Evolutionary conservation across 2,888 invertebrate genomes (phyloP).

Genomic region (Habrosyne pyritoides): DNA sequence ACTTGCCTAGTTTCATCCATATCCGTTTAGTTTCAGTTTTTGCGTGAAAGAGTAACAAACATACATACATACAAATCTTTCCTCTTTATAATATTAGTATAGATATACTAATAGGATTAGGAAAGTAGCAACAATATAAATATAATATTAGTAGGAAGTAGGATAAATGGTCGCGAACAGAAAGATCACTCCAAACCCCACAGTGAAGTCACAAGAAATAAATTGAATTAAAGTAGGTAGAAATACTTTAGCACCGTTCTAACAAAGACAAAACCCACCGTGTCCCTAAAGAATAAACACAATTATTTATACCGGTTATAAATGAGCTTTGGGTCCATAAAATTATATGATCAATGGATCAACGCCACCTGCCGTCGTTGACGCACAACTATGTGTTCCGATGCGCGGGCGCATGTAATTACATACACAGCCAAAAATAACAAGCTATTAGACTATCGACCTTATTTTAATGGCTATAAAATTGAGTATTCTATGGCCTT

Average conservation of each 20-base stretch:
- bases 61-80: too few relatives aligned
- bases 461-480: constrained; percentile 7
- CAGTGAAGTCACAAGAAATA: not conserved
- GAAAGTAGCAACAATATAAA: too few relatives aligned
- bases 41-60: too few relatives aligned
- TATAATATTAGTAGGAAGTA: too few relatives aligned
- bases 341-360: constrained; percentile 64
- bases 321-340: constrained; percentile 54
- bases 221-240: not conserved
- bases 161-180: not conserved
- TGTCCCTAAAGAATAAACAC: constrained; percentile 41
- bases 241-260: constrained; percentile 2
- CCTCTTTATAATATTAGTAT: too few relatives aligned
- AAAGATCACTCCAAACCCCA: not conserved
- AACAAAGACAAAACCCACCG: constrained; percentile 28
- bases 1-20: too few relatives aligned
- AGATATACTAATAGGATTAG: too few relatives aligned
- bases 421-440: constrained; percentile 3
- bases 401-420: constrained; percentile 24
- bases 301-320: constrained; percentile 57
- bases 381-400: constrained; percentile 34
- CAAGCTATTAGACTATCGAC: constrained; percentile 12
- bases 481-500: constrained; percentile 18
- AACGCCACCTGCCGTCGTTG: constrained; percentile 63
- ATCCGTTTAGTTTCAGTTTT: too few relatives aligned